phyloP scores from a whole-genome alignment of 2,113 vertebrate genomes.

The Forbesichthys papilliferus region DNA sequence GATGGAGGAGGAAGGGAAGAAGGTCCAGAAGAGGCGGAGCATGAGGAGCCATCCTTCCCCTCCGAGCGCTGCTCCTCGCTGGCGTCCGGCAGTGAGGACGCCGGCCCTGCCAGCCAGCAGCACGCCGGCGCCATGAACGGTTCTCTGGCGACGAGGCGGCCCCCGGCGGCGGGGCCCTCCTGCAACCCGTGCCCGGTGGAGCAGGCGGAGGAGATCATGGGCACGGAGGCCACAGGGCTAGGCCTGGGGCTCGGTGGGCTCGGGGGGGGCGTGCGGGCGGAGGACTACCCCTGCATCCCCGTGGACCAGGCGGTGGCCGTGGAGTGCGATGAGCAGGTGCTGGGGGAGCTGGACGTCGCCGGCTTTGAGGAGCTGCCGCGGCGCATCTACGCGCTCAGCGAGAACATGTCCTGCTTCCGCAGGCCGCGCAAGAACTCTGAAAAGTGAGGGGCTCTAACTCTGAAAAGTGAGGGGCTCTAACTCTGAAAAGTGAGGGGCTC shows the following conservation, averaged over 20 bases:
- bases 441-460: slow-evolving; percentile 78
- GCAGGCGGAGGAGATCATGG: slow-evolving; percentile 94
- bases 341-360: slow-evolving; percentile 84
- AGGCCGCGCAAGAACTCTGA: slow-evolving; percentile 91
- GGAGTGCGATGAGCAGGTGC: slow-evolving; percentile 95
- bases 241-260: slow-evolving; percentile 53
- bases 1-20: slow-evolving; percentile 36
- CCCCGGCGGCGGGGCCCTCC: neutral
- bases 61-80: slow-evolving; percentile 15
- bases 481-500: neutral
- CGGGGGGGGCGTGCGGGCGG: slow-evolving; percentile 71
- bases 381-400: slow-evolving; percentile 94
- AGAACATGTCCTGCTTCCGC: slow-evolving; percentile 93
- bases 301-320: slow-evolving; percentile 94
- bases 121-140: slow-evolving; percentile 72
- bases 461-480: neutral
- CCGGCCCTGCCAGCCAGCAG: slow-evolving; percentile 35
- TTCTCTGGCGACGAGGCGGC: slow-evolving; percentile 63
- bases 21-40: slow-evolving; percentile 23
- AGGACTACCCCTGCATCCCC: slow-evolving; percentile 89
- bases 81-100: slow-evolving; percentile 43
- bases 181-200: slow-evolving; percentile 83
- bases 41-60: slow-evolving; percentile 17
- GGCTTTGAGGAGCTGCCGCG: slow-evolving; percentile 95
- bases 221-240: slow-evolving; percentile 87